Evolutionary conservation across 2,113 vertebrate genomes (phyloP), one percentile per base, ranked within the genome.

Genomic region (Channa argus): DNA sequence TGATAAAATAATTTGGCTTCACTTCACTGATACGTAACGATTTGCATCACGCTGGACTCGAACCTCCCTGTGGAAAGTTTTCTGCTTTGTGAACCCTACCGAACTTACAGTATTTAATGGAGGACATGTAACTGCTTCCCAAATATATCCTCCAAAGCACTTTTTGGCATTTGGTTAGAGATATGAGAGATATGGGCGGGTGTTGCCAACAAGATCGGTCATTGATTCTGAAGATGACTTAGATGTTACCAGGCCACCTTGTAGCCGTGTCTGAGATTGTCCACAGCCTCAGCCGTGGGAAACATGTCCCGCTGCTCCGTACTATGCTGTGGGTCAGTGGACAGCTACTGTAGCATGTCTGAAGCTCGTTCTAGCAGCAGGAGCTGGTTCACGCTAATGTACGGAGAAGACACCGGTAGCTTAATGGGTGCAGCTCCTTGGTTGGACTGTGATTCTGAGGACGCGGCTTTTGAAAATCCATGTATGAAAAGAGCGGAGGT

Each of bases 381-480:
- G 70, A 69, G 58, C 83, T 45, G 75, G 63, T 45, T 73, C 75
- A 79, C 33, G n/a, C 69, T 47, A 61, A 59, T 58, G 55, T 63
- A 49, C 33, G 24, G 15, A 39, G 37, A 52, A 47, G 56, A 58
- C 44, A 13, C 6, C 0, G 2, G 44, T 12, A 34, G 36, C 47
- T 71, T 55, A 88, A 84, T 67, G 61, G 39, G 12, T 74, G 67
- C 41, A 58, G 49, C 60, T 73, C 59, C 62, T 41, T 41, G 14
- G 63, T 38, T 43, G 70, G 10, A 14, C 46, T 55, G 46, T 49
- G 55, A 73, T 44, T 63, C 36, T 58, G 15, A 47, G 43, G 2
- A 5, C 1, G 13, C 36, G 33, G 47, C 56, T 38, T 72, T 66
- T 85, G 78, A 78, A 84, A 76, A 65, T 47, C n/a, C 38, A 49